Base-by-base conservation (phyloP, 2,113 vertebrate species). In the Corythoichthys intestinalis region DNA sequence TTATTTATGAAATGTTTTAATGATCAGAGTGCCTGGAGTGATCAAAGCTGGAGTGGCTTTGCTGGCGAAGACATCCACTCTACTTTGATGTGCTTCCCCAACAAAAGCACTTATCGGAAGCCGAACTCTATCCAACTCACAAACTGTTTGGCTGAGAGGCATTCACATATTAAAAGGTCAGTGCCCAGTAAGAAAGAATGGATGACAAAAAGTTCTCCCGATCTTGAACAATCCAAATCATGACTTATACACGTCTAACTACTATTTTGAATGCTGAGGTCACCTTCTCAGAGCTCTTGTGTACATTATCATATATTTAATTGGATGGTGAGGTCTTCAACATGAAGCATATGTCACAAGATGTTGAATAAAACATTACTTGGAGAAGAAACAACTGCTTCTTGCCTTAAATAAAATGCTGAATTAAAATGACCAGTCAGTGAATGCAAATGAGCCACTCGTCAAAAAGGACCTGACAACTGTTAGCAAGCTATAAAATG, bases 1-100 rank as follows among this genome's bases (percentile, higher is more conserved):
- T 95, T 95, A 94, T 94, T 95, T 92, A 92, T 92, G 87, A 86
- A 93, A 94, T 93, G 92, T 93, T 93, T 92, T 86, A 86, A 92
- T 92, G 86, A 94, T 91, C 86, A 92, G 78, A 89, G 89, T 66
- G 80, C 82, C 93, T 90, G 83, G 83, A 88, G 88, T 91, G 93
- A 94, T 95, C 92, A 96, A 94, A 94, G 87, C 85, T 80, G 81
- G 84, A 84, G 85, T 89, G 89, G 86, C 79, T 90, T 79, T 85
- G 82, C 88, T 87, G 76, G 49, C 83, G 82, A 86, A 92, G 85
- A 90, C 86, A 89, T 85, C 83, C 82, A 81, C 63, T 70, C 48
- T 72, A 82, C 90, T 91, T 92, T 92, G 92, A 92, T 91, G 90
- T 90, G 87, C 80, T 88, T 79, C 84, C 74, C 86, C 88, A 91